Evolutionary conservation across 2,797 vertebrate genomes (phyloP), one percentile per base, ranked within the genome.

Genomic region (Danio albolineatus): DNA sequence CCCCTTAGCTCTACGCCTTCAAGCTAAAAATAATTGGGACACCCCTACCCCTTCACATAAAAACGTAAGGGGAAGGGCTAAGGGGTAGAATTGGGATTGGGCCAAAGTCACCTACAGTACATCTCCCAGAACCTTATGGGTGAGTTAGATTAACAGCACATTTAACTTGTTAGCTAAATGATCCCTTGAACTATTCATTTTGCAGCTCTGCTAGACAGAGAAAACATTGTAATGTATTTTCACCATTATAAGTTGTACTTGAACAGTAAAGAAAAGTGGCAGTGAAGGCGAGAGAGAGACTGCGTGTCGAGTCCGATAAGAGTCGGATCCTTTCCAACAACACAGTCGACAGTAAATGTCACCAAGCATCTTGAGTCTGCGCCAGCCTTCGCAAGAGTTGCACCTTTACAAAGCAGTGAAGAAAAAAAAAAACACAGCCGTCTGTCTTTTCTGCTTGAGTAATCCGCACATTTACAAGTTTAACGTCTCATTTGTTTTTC

Each of bases 341-440:
- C 74, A 73, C 78, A 39, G 44, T 66, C 6, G 46, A 77, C 12
- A 13, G 38, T 81, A 85, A 83, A 85, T 84, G 80, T 84, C 77
- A 84, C 51, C 61, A 39, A 80, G 77, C 73, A 75, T 67, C 67
- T 83, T 69, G 62, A 83, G 53, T 69, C 51, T 60, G n/a, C 12
- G 76, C 73, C 79, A 74, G 66, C n/a, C 53, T 57, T 54, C 10
- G 14, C 49, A 71, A 56, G 54, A 41, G 54, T 61, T 59, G 57
- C 62, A n/a, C 76, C 53, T 76, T 79, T 76, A 62, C 39, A 56
- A 79, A 64, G 16, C 73, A 79, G 53, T 56, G 48, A 60, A 54
- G 54, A 76, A 13, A 65, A 83, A 61, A 62, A 66, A 65, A 54
- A 53, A 76, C 80, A 62, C 62, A 73, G 28, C 43, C 8, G 36